phyloP scores from a whole-genome alignment of 2,888 invertebrate genomes.

The Heteropelma amictum region DNA sequence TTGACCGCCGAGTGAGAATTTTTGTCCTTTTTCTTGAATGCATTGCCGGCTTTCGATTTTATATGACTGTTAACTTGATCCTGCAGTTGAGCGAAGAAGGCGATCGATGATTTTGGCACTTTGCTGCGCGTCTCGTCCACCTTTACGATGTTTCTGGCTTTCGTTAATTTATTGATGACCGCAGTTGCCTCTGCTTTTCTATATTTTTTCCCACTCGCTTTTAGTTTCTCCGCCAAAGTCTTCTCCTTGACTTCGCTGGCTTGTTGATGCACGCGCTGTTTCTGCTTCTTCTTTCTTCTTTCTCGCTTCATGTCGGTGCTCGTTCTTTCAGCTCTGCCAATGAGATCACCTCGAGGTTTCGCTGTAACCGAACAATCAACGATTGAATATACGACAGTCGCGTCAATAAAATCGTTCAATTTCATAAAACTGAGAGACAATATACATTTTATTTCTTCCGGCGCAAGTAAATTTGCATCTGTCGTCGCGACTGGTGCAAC shows the following conservation, averaged over 20 bases:
- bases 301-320: slow-evolving; percentile 93
- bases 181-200: slow-evolving; percentile 81
- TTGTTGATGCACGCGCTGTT: slow-evolving; percentile 82
- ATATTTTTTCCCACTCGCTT: slow-evolving; percentile 80
- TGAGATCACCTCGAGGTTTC: slow-evolving; percentile 79
- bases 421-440: slow-evolving; percentile 67
- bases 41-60: slow-evolving; percentile 77
- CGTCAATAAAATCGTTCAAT: slow-evolving; percentile 2
- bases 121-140: slow-evolving; percentile 78
- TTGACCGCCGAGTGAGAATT: slow-evolving; percentile 80
- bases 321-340: slow-evolving; percentile 89
- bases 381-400: neutral
- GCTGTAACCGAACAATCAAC: slow-evolving; percentile 72
- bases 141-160: slow-evolving; percentile 83
- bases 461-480: slow-evolving; percentile 91
- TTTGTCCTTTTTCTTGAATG: slow-evolving; percentile 70
- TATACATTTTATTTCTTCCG: slow-evolving; percentile 90
- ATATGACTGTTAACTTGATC: slow-evolving; percentile 83
- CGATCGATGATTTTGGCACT: slow-evolving; percentile 85
- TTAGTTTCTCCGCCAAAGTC: slow-evolving; percentile 62
- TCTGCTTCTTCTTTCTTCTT: slow-evolving; percentile 90
- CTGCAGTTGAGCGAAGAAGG: slow-evolving; percentile 92
- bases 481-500: slow-evolving; percentile 94
- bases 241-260: slow-evolving; percentile 77
- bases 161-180: slow-evolving; percentile 82